Percentiles rank a stretch among this genome's conserved stretches.
These are phyloP conservation scores for Drosophila persimilis DNA, from an alignment of 1,140 invertebrate genomes.

Conservation along the genomic window DNA sequence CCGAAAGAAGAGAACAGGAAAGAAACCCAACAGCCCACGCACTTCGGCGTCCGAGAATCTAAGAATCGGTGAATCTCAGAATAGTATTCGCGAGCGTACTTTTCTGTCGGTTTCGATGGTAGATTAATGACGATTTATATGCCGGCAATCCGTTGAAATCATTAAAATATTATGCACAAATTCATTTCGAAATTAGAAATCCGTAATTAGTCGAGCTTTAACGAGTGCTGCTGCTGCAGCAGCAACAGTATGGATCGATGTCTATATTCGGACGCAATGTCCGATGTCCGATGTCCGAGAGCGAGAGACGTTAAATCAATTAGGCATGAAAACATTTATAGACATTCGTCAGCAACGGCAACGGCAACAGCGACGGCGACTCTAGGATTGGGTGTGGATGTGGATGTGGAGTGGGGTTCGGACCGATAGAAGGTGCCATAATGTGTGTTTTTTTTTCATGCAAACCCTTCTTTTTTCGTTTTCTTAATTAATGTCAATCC, in stretches of 20 bases:
- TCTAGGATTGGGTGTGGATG: neutral
- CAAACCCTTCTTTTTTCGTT: no score
- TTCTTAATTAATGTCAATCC: no score
- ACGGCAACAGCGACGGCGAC: neutral
- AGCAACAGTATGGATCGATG: constrained; percentile 29
- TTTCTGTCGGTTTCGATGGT: constrained; percentile 9
- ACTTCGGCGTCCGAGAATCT: constrained; percentile 1
- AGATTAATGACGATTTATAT: constrained; percentile 74
- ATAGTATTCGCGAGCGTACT: neutral
- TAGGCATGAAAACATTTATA: constrained; percentile 52
- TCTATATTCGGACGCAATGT: constrained; percentile 41
- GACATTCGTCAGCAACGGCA: constrained; percentile 15
- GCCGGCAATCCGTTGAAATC: constrained; percentile 70
- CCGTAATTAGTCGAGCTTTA: constrained; percentile 49
- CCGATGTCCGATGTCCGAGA: constrained; percentile 3
- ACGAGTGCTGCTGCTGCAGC: constrained; percentile 43
- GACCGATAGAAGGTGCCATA: no score
- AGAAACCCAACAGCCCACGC: constrained; percentile 17
- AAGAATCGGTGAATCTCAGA: constrained; percentile 2
- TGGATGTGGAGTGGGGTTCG: no score
- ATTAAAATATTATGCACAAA: constrained; percentile 79
- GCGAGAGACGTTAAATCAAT: constrained; percentile 45
- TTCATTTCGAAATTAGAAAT: constrained; percentile 63
- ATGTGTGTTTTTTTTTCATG: no score
- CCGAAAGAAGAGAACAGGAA: neutral